Conservation (phyloP, 1,140 invertebrate genomes). For the Drosophila asahinai region DNA sequence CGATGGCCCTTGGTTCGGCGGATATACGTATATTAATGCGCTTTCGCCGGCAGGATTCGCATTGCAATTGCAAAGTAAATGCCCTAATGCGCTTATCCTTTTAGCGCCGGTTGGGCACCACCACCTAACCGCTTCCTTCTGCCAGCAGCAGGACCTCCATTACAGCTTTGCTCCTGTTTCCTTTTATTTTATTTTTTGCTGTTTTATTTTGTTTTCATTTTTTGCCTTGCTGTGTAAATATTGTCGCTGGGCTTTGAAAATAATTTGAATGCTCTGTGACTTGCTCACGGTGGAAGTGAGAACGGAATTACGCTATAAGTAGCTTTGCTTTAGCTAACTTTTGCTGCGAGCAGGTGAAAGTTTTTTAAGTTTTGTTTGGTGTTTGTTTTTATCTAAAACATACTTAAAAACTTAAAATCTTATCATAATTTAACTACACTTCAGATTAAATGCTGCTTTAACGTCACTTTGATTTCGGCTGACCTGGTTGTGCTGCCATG, state of each 20-base stretch:
- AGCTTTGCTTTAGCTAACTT: constrained; percentile 21
- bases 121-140: constrained; percentile 12
- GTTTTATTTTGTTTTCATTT: constrained; percentile 5
- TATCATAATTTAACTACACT: not conserved
- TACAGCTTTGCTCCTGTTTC: not conserved
- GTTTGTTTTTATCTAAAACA: constrained; percentile 23
- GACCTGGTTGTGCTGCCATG: not conserved
- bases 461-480: not conserved
- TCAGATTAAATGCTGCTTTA: not conserved
- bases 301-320: constrained; percentile 26
- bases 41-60: constrained; percentile 47
- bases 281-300: constrained; percentile 38
- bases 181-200: not conserved
- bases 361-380: constrained; percentile 23
- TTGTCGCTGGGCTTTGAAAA: constrained; percentile 64
- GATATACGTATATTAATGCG: constrained; percentile 66
- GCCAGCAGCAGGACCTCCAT: constrained; percentile 6
- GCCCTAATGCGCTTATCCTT: constrained; percentile 81
- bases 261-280: constrained; percentile 65
- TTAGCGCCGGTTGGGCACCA: constrained; percentile 67
- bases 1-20: constrained; percentile 11
- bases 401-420: not conserved
- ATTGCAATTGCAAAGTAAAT: constrained; percentile 77
- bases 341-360: constrained; percentile 1
- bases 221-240: constrained; percentile 60